A percentile compares a stretch with the other conserved stretches of the same genome.
Evolutionary conservation across 37 sponge, comb jelly and placozoan species (phyloP).

Genomic region (Geodia barretti): DNA sequence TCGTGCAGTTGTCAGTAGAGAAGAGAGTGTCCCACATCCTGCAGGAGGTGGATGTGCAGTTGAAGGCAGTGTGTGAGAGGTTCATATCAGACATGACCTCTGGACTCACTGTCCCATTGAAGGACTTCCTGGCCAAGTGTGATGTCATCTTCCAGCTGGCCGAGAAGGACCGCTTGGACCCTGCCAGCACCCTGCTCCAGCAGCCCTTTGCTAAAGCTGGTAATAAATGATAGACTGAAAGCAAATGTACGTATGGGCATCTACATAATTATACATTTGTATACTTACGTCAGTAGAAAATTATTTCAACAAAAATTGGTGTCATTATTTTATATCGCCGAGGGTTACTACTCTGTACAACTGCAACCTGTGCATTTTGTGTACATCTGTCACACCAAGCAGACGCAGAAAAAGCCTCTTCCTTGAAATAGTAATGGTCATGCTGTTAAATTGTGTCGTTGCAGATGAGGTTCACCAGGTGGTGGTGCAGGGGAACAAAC

Average conservation of each 20-base stretch:
- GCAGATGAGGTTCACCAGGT: constrained; percentile 79
- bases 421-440: too few relatives aligned
- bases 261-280: too few relatives aligned
- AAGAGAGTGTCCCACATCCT: too few relatives aligned
- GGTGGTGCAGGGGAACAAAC: constrained; percentile 43
- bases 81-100: constrained; percentile 72
- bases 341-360: not conserved
- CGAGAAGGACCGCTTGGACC: constrained; percentile 48
- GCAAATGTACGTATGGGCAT: not conserved
- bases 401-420: too few relatives aligned
- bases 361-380: not conserved
- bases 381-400: not conserved
- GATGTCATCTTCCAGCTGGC: constrained; percentile 64
- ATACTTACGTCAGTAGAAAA: too few relatives aligned
- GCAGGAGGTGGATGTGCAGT: constrained; percentile 77
- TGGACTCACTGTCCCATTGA: constrained; percentile 51
- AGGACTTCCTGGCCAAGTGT: constrained; percentile 61
- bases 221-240: too few relatives aligned
- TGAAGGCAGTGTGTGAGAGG: constrained; percentile 80
- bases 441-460: not conserved
- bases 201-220: constrained; percentile 87
- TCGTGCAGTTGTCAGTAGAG: too few relatives aligned
- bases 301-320: too few relatives aligned
- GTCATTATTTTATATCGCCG: too few relatives aligned
- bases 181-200: constrained; percentile 33